Percentiles rank a stretch among this genome's conserved stretches.
These are phyloP conservation scores for Macrostomum cliftonense DNA, from an alignment of 2,888 invertebrate genomes.

Conservation along the genomic window DNA sequence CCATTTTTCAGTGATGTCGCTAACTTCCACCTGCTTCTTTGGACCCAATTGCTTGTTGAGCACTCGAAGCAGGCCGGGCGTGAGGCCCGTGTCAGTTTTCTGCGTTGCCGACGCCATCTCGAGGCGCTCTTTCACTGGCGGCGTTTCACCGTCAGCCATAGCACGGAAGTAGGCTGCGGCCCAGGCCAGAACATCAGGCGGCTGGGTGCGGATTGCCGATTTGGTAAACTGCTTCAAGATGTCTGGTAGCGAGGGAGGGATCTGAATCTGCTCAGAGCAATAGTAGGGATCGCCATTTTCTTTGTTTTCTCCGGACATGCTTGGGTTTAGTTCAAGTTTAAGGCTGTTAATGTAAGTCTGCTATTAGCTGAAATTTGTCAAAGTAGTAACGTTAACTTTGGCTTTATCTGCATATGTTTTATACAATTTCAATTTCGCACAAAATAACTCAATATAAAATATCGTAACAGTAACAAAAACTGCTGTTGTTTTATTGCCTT, in stretches of 20 bases:
- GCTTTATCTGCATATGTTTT: too few relatives aligned
- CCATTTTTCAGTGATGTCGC: constrained; percentile 34
- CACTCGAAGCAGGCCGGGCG: constrained; percentile 58
- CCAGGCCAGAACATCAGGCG: constrained; percentile 66
- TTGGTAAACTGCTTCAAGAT: constrained; percentile 69
- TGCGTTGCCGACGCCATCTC: constrained; percentile 36
- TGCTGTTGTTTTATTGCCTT: too few relatives aligned
- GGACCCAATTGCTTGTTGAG: constrained; percentile 47
- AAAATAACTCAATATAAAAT: too few relatives aligned
- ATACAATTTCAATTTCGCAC: too few relatives aligned
- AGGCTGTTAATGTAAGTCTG: too few relatives aligned
- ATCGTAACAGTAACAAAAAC: too few relatives aligned
- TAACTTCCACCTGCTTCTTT: constrained; percentile 25
- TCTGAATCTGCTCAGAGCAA: constrained; percentile 60
- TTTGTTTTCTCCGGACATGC: too few relatives aligned
- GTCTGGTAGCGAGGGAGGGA: constrained; percentile 62
- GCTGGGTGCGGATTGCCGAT: constrained; percentile 73
- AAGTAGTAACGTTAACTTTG: too few relatives aligned
- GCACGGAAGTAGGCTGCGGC: constrained; percentile 54
- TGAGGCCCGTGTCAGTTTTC: constrained; percentile 50
- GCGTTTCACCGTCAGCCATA: constrained; percentile 53
- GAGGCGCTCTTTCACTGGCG: constrained; percentile 58
- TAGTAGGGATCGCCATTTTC: constrained; percentile 50
- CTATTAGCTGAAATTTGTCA: too few relatives aligned
- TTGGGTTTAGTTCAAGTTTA: too few relatives aligned